Evolutionary conservation across 2,797 vertebrate genomes (phyloP), one percentile per base, ranked within the genome.

Genomic region (Gallinago stenura): DNA sequence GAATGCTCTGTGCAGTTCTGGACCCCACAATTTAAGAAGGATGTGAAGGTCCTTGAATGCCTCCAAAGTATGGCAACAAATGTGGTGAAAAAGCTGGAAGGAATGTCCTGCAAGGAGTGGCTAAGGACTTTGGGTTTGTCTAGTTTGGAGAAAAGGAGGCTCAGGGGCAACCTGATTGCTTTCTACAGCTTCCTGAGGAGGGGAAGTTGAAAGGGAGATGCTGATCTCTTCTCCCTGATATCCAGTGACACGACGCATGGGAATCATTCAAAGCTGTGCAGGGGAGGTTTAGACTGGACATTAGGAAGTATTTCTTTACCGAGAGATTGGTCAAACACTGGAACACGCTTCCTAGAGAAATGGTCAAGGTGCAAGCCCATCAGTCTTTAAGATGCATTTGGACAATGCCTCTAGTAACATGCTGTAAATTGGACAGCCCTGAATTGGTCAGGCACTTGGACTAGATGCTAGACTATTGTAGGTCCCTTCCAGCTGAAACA

Each of bases 231-330:
- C 71, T 58, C 43, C 43, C 14, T 22, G 10, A 6, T 35, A 46
- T 22, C 25, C 41, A 46, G 41, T 13, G 15, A 46, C 4, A 75
- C 6, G 4, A 46, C 1, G 1, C 10, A 2, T 33, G 18, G 25
- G 25, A 46, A 46, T 73, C 8, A 10, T 58, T 58, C 54, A 30
- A 58, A 46, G n/a, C 54, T 46, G 54, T 5, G 8, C n/a, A 46
- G 25, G 8, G 18, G 19, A 58, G 9, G n/a, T 35, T 58, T 16
- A 58, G 11, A 35, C 19, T 53, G 18, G 37, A 43, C 4, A 28
- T 43, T 22, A 28, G 24, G 48, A 64, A 53, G 5, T 4, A 22
- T 53, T 53, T 64, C 22, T 64, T 64, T 43, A 53, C 18, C 0
- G 2, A 53, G 48, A 22, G 18, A 15, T 8, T 78, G 60, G 60